Evolutionary conservation across 2,113 vertebrate species (phyloP).

Genomic region (Crotalus tigris): DNA sequence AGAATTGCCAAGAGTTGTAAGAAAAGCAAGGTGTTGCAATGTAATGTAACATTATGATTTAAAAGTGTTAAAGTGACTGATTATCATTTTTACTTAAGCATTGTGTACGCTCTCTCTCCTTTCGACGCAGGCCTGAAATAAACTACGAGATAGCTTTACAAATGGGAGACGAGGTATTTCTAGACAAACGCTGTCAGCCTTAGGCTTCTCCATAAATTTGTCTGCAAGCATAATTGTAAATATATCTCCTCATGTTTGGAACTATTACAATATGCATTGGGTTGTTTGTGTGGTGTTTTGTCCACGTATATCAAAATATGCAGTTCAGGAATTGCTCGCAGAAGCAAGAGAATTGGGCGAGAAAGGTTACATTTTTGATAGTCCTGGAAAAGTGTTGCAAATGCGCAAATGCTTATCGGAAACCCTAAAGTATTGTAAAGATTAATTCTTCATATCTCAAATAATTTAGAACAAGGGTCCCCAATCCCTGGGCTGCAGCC

Average conservation of each 20-base stretch:
- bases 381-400: neutral
- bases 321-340: conserved; percentile 1
- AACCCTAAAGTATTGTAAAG: neutral
- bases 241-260: conserved; percentile 56
- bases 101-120: conserved; percentile 39
- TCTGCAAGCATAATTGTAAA: conserved; percentile 63
- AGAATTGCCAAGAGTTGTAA: conserved; percentile 33
- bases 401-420: neutral
- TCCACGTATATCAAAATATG: conserved; percentile 56
- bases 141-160: conserved; percentile 10
- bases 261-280: conserved; percentile 1
- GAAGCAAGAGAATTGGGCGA: neutral
- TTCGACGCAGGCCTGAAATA: conserved; percentile 51
- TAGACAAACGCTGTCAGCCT: conserved; percentile 53
- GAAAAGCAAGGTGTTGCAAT: conserved; percentile 53
- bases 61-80: conserved; percentile 52
- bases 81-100: conserved; percentile 56
- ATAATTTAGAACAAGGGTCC: neutral
- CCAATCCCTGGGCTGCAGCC: too few relatives aligned
- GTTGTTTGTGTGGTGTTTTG: too few relatives aligned
- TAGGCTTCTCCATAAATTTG: conserved; percentile 60
- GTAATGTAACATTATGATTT: conserved; percentile 50
- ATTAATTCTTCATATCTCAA: neutral
- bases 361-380: neutral
- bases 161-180: conserved; percentile 42